Conservation (phyloP, 2,797 vertebrate genomes). For the Sebastes paucispinis region DNA sequence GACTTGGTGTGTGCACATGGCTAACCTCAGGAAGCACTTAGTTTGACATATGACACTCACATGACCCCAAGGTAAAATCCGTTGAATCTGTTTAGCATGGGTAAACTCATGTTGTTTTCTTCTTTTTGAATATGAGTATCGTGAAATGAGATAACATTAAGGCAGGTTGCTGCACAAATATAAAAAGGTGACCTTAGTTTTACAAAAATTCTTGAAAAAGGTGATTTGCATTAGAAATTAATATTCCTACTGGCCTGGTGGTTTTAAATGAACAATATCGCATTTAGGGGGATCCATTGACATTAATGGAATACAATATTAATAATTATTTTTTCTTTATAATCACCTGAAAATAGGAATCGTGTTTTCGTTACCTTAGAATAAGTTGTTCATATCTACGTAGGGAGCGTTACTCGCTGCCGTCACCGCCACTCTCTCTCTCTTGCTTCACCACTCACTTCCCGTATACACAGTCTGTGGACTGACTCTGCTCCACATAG, state of each 20-base stretch:
- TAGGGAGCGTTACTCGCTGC: no score
- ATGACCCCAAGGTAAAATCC: constrained; percentile 49
- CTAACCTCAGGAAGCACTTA: constrained; percentile 67
- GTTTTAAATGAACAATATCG: no score
- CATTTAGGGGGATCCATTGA: no score
- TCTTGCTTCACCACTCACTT: no score
- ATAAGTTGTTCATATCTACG: no score
- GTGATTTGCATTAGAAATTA: background rate
- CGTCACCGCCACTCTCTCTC: no score
- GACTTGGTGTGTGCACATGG: constrained; percentile 49
- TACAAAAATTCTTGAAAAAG: background rate
- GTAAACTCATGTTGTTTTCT: background rate
- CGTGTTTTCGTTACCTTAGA: no score
- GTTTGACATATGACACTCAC: constrained; percentile 59
- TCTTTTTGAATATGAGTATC: background rate
- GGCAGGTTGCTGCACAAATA: background rate
- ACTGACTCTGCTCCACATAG: no score
- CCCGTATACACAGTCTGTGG: no score
- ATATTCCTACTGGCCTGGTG: background rate
- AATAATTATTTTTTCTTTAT: no score
- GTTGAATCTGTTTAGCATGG: background rate
- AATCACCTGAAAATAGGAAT: no score
- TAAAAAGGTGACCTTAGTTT: background rate
- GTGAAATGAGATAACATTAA: background rate
- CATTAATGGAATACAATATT: no score